Conservation (phyloP, 2,113 vertebrate genomes). For the Gymnarchus niloticus region DNA sequence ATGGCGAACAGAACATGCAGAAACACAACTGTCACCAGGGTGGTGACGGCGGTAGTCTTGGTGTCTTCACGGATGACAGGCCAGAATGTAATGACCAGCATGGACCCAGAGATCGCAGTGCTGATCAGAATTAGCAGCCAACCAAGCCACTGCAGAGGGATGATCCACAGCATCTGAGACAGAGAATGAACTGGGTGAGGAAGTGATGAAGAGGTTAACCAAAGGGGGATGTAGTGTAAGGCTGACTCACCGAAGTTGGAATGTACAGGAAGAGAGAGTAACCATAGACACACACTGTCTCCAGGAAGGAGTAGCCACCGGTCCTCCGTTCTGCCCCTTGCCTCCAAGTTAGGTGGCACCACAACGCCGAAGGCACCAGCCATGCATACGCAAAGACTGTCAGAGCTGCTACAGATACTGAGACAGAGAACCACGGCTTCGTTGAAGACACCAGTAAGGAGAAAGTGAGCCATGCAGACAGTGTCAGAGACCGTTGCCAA, state of each 20-base stretch:
- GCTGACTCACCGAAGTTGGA: slow-evolving; percentile 74
- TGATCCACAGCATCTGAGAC: slow-evolving; percentile 70
- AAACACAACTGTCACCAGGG: slow-evolving; percentile 56
- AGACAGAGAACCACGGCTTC: not conserved
- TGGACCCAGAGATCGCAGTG: slow-evolving; percentile 62
- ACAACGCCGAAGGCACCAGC: slow-evolving; percentile 72
- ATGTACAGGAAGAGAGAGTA: slow-evolving; percentile 81
- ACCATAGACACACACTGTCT: slow-evolving; percentile 78
- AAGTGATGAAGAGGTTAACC: not conserved
- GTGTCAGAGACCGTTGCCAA: not conserved
- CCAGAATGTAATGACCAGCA: slow-evolving; percentile 76
- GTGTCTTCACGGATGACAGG: slow-evolving; percentile 66
- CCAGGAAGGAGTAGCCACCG: slow-evolving; percentile 70
- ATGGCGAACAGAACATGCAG: slow-evolving; percentile 71
- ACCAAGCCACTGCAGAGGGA: slow-evolving; percentile 65
- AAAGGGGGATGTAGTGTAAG: no score
- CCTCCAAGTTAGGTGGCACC: slow-evolving; percentile 77
- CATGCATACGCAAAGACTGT: slow-evolving; percentile 75
- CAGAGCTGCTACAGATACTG: slow-evolving; percentile 70
- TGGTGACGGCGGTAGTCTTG: slow-evolving; percentile 50
- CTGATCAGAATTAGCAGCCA: slow-evolving; percentile 70
- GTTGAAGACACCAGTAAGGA: no score
- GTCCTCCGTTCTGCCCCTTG: slow-evolving; percentile 50
- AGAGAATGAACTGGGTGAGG: not conserved
- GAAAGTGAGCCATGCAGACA: not conserved